Evolutionary conservation across 2,888 invertebrate genomes (phyloP), one percentile per base, ranked within the genome.

Genomic region (Crepidodera aurea): DNA sequence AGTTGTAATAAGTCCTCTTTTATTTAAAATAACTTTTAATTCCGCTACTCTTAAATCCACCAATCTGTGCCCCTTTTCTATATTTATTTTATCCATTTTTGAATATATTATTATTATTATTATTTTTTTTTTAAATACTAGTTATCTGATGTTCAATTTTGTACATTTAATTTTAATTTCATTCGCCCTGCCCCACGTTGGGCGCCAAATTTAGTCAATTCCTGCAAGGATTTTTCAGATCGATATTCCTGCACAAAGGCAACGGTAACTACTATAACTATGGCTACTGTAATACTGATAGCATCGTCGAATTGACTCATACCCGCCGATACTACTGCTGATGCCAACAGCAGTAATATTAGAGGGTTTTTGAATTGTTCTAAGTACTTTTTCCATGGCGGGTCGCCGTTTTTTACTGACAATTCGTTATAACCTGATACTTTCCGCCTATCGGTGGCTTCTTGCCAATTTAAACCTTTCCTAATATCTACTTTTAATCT

Each of bases 271-370:
- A 99, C 99, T 75, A 98, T 98, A 66, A 88, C 85, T 84, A 94
- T 91, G 80, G 96, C 96, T 76, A 96, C 93, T 56, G 98, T 96
- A 83, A 99, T 99, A 81, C 96, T 97, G 77, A 98, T 89, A n/a
- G 99, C 99, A 83, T 99, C 99, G 80, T 99, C 99, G 80, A 92
- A 94, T 82, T 99, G 99, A 75, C 88, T 89, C 98, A 99, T 98
- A 74, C 91, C 90, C 29, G 98, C 84, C 76, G 98, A 98, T 59
- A 98, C 94, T 66, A 94, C 85, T 3, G 99, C 98, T 15, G 98
- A 98, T 10, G 92, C 94, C 53, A 99, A 84, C 62, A 99, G 85
- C 71, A 99, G 84, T 70, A 98, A 83, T 72, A 99, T 99, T 68
- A 99, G 86, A 5, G 99, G 99, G 83, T 99, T 98, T 83, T 94